Evolutionary conservation across 1,140 invertebrate species (phyloP), one percentile per base, ranked within the genome.

Genomic region (Proales similis): DNA sequence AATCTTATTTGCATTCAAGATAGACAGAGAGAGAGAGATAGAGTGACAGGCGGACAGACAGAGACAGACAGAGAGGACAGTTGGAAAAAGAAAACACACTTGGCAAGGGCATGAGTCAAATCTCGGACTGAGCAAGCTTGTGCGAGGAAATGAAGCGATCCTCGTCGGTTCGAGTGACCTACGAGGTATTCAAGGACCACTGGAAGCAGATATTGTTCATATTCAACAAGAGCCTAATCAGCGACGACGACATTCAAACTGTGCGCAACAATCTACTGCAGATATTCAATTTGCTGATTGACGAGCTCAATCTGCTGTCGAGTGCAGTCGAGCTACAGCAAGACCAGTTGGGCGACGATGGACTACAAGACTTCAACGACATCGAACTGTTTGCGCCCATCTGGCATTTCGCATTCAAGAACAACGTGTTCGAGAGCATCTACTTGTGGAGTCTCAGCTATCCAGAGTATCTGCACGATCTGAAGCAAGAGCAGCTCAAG

Each of bases 241-340:
- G 66, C 64, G 86, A 53, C 9, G 71, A 93, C 76, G 88, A 92
- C 73, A 84, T 93, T 0, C 79, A 88, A 19, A 84, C 84, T 17
- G 88, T 96, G 29, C 84, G 90, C 2, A 90, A 88, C 74, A 88
- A 94, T 69, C 75, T 95, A 69, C 88, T 90, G 70, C 88, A 92
- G 71, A 86, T 95, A 83, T 81, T 86, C 3, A 87, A 86, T 0
- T 76, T 95, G n/a, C 75, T 96, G 11, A 78, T 90, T 3, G 79
- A 88, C 63, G 91, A 96, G 45, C 45, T 57, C 26, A 39, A 57
- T 36, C n/a, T n/a, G n/a, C n/a, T n/a, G 74, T 76, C 87, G 63
- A 69, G 79, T 71, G 57, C 66, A 27, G 68, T 69, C 36, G 64
- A 67, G 29, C 61, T 65, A 64, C 67, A 66, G n/a, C 67, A 70